Conservation (phyloP, 2,888 invertebrate species). For the Aricia artaxerxes region DNA sequence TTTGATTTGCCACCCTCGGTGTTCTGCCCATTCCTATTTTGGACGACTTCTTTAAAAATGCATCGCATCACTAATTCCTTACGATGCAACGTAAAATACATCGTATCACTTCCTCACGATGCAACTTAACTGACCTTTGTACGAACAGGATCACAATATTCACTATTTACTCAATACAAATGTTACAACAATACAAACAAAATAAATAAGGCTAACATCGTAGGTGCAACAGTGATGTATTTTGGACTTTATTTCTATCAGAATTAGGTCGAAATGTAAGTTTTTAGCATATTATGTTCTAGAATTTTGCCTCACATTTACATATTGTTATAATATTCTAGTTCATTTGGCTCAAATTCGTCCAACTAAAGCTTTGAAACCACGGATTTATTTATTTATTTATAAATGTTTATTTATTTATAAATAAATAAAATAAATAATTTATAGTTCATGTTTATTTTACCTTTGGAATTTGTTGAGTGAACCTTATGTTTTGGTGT, state of each 20-base stretch:
- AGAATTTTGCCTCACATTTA: not conserved
- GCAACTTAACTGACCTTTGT: not conserved
- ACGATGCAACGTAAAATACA: no score
- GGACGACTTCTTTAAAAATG: no score
- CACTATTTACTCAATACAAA: not conserved
- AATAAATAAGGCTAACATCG: not conserved
- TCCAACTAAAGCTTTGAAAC: not conserved
- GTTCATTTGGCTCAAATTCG: not conserved
- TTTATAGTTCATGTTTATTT: not conserved
- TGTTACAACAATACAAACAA: not conserved
- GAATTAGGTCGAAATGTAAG: not conserved
- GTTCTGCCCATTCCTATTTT: no score
- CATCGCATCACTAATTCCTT: no score
- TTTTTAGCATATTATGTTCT: no score
- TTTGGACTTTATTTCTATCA: not conserved
- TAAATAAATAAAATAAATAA: no score
- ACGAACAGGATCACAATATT: not conserved
- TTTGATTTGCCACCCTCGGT: no score
- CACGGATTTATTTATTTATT: not conserved
- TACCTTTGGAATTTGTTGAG: not conserved
- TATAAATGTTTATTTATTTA: no score
- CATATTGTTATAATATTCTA: conserved; percentile 7
- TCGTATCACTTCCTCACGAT: no score
- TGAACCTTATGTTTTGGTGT: not conserved
- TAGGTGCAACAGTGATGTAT: not conserved